Base-by-base conservation (phyloP, 2,888 invertebrate genomes). In the Nomada hirtipes region DNA sequence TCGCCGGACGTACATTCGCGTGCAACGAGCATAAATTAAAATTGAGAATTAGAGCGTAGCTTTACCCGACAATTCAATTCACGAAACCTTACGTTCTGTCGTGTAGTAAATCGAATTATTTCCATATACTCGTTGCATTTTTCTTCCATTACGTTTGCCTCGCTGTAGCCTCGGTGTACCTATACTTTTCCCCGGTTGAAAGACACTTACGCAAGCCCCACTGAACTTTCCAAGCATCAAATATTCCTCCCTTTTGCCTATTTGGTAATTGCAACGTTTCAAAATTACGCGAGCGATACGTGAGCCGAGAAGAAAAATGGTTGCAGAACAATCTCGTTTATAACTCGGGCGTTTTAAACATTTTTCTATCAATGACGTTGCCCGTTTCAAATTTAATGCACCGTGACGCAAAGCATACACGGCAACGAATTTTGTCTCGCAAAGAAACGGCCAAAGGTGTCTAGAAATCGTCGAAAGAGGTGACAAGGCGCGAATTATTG, bases 101-200 rank as follows among this genome's bases (percentile, higher is more conserved):
- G 72, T 64, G 42, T 55, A 65, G 50, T 47, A 79, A 79, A 79
- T 79, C 67, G 47, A 79, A 79, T 80, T 79, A 80, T 67, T 80
- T 61, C 50, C 53, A 70, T 23, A 69, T 65, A 47, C 20, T 47
- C 42, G 9, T 57, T 44, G 11, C 53, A 60, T 53, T 69, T 76
- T 59, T 18, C 15, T 23, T 53, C 60, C 9, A 15, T n/a, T 63
- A 20, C 13, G 11, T 53, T 18, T 2, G 2, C 26, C 3, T 18
- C 23, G 4, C 52, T 29, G 11, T 20, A 44, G 57, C 1, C 1
- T 4, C 26, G 26, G 10, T 10, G 13, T 4, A 3, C 11, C 18
- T 60, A 20, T 53, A 15, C 4, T 4, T 42, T 11, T 15, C 20
- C 36, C 10, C 18, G 10, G 18, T 55, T 42, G 3, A 42, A 36